These are phyloP conservation scores for Carapus acus DNA, from an alignment of 2,797 vertebrate species.

Conservation along the genomic window DNA sequence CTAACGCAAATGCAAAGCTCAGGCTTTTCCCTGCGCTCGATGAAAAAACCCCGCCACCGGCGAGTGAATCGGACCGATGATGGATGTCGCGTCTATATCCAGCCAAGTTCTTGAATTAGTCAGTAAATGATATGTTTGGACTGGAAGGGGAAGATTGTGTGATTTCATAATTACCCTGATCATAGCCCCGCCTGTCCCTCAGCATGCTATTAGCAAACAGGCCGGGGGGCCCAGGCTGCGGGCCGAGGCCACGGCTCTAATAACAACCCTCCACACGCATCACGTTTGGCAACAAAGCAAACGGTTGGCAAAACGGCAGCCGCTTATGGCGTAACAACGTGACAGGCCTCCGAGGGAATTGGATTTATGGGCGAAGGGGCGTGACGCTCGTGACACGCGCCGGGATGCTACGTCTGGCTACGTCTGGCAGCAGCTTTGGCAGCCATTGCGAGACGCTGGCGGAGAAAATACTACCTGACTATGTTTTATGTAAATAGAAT, in stretches of 20 bases:
- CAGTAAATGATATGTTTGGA: slow-evolving; percentile 67
- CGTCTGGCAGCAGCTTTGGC: too few species aligned
- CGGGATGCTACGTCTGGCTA: too few species aligned
- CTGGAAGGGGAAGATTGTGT: slow-evolving; percentile 60
- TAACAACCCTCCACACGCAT: too few species aligned
- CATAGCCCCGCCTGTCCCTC: slow-evolving; percentile 56
- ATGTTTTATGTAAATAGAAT: too few species aligned
- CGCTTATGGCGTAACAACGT: too few species aligned
- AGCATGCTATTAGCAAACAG: slow-evolving; percentile 56
- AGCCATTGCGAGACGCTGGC: too few species aligned
- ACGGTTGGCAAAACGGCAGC: too few species aligned
- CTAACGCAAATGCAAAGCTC: not conserved
- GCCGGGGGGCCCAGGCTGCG: slow-evolving; percentile 25
- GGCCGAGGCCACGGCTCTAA: slow-evolving; percentile 31
- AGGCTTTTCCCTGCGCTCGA: slow-evolving; percentile 6
- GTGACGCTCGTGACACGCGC: too few species aligned
- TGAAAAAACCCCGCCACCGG: slow-evolving; percentile 13
- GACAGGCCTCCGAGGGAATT: too few species aligned
- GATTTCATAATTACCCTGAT: slow-evolving; percentile 68
- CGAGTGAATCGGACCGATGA: slow-evolving; percentile 32
- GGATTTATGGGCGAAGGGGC: too few species aligned
- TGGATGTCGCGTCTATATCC: slow-evolving; percentile 30
- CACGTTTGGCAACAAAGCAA: too few species aligned
- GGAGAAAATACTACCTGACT: too few species aligned
- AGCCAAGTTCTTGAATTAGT: slow-evolving; percentile 42